A percentile compares a stretch with the other conserved stretches of the same genome.
These are phyloP conservation scores for Myotis daubentonii DNA, from an alignment of 2,797 vertebrate species.

Conservation along the genomic window DNA sequence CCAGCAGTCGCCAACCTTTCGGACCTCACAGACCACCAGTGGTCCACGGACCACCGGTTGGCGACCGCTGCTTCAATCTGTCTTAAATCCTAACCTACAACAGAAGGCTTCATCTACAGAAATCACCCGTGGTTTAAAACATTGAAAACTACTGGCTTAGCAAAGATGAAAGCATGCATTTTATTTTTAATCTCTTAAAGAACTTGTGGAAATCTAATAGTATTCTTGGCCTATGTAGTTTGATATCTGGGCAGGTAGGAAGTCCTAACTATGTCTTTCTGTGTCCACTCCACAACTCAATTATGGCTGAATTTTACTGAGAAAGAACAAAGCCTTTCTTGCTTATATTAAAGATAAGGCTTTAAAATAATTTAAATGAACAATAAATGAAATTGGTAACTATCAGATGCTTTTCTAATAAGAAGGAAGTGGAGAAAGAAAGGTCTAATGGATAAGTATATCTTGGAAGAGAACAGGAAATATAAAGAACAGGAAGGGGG, in stretches of 20 bases:
- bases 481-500: neutral
- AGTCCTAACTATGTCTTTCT: neutral
- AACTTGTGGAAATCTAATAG: neutral
- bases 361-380: constrained; percentile 33
- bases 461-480: neutral
- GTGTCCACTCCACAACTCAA: neutral
- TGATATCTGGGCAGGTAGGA: neutral
- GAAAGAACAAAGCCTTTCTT: neutral
- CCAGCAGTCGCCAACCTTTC: too few relatives aligned
- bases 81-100: neutral
- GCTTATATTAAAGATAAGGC: neutral
- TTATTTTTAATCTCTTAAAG: constrained; percentile 15
- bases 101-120: neutral
- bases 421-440: neutral
- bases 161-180: neutral
- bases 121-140: neutral
- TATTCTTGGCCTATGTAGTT: neutral
- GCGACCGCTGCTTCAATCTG: neutral
- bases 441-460: neutral
- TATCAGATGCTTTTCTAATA: neutral
- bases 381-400: neutral
- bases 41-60: too few relatives aligned
- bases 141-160: neutral
- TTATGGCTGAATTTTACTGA: constrained; percentile 11
- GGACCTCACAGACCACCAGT: too few relatives aligned